phyloP scores from a whole-genome alignment of 2,797 vertebrate species.

The Peromyscus melanophrys region DNA sequence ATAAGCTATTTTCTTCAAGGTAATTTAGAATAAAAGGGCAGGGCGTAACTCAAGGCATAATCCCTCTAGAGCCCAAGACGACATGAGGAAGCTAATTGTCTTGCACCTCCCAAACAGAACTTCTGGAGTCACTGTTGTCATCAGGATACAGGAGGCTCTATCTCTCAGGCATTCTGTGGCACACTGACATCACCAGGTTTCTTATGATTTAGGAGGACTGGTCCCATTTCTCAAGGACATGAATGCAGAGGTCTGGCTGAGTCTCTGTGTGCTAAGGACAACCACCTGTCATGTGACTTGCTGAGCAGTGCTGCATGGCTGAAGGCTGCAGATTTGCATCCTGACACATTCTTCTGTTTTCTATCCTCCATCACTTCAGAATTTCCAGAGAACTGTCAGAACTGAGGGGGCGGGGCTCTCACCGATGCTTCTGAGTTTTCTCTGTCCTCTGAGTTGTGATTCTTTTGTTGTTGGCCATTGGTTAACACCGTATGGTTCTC shows the following conservation, averaged over 20 bases:
- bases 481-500: conserved; percentile 88
- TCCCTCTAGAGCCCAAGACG: background rate
- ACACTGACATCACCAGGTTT: background rate
- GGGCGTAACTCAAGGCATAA: background rate
- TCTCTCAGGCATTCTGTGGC: background rate
- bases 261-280: conserved; percentile 7
- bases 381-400: conserved; percentile 47
- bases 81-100: background rate
- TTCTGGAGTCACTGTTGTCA: background rate
- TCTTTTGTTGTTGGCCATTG: conserved; percentile 81
- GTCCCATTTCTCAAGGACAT: background rate
- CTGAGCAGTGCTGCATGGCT: background rate
- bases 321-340: conserved; percentile 58
- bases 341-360: conserved; percentile 12
- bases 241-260: background rate
- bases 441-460: conserved; percentile 67
- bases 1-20: background rate
- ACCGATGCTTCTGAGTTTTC: conserved; percentile 66
- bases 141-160: background rate
- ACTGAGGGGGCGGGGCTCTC: background rate
- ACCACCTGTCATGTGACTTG: background rate
- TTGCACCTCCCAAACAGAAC: background rate
- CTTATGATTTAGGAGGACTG: background rate
- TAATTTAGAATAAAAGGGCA: conserved; percentile 27
- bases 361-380: background rate